Evolutionary conservation across 53 echinoderm and acorn worm genomes (phyloP), one percentile per base, ranked within the genome.

Genomic region (Astropecten irregularis): DNA sequence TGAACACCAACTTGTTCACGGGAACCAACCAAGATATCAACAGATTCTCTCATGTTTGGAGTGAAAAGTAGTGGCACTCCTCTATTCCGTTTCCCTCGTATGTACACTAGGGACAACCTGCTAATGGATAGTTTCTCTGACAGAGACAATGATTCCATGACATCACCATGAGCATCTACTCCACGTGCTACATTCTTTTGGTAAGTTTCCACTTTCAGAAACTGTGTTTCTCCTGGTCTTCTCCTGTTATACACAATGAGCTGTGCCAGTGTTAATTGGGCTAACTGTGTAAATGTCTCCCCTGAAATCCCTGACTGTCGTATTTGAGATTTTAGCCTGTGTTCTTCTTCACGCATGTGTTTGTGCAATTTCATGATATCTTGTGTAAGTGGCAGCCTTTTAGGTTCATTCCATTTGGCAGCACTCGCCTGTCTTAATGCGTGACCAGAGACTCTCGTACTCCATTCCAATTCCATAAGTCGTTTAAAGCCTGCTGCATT

Each of bases 401-500:
- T 40, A 0, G 68, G 66, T 19, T 87, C 65, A 5, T 60, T 73
- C 66, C 48, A 82, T 25, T 86, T 64, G 2, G 37, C 31, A 32
- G 40, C n/a, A 22, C 37, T 63, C 47, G 66, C 60, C 66, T 65
- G 76, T 27, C 68, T 40, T 18, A 76, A 51, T 30, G 70, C 62
- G 38, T 44, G 67, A n/a, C 49, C 61, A 35, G 86, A 86, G 5
- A 77, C 49, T 30, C 77, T 40, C 32, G 50, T 54, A 28, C 44
- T 21, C 86, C 86, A 86, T 66, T 86, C 77, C n/a, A 77, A 21
- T 18, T 63, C 36, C 77, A 66, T 77, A 31, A 86, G 34, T 53
- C 53, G 10, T 66, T 77, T 69, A 73, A 77, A 86, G 14, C 49
- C 65, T 42, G 22, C 40, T 28, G 53, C 77, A 16, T 15, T 40